Evolutionary conservation across 2,113 vertebrate genomes (phyloP).

Genomic region (Syrmaticus mikado): DNA sequence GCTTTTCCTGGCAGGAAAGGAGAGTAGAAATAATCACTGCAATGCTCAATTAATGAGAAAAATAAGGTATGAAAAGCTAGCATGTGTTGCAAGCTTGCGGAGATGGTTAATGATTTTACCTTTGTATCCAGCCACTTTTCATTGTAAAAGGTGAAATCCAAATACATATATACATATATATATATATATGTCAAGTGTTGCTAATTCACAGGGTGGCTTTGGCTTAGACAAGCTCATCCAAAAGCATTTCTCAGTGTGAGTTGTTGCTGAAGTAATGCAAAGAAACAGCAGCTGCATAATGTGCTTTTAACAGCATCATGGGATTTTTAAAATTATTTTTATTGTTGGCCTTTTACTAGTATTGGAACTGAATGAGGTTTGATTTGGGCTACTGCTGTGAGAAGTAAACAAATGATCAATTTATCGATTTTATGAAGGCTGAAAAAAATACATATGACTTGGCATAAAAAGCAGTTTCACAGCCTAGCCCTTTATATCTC

Average conservation of each 20-base stretch:
- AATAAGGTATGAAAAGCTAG: neutral
- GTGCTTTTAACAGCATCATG: neutral
- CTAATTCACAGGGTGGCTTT: neutral
- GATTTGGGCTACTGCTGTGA: neutral
- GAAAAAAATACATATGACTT: neutral
- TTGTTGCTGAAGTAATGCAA: neutral
- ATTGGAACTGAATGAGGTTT: fast-evolving
- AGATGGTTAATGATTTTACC: neutral
- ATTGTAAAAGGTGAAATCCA: neutral
- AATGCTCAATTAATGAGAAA: neutral
- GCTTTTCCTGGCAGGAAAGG: neutral
- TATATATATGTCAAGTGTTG: neutral
- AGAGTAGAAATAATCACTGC: neutral
- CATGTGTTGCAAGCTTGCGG: neutral
- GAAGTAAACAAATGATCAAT: neutral
- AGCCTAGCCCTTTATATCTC: neutral
- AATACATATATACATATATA: neutral
- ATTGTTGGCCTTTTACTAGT: neutral
- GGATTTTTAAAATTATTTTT: neutral
- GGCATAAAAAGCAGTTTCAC: neutral
- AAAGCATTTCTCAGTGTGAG: neutral
- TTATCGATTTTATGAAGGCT: neutral
- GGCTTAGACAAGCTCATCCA: neutral
- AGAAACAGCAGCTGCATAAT: neutral
- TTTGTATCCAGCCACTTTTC: neutral